Base-by-base conservation (phyloP, 2,797 vertebrate species). In the Propithecus deckenii region DNA sequence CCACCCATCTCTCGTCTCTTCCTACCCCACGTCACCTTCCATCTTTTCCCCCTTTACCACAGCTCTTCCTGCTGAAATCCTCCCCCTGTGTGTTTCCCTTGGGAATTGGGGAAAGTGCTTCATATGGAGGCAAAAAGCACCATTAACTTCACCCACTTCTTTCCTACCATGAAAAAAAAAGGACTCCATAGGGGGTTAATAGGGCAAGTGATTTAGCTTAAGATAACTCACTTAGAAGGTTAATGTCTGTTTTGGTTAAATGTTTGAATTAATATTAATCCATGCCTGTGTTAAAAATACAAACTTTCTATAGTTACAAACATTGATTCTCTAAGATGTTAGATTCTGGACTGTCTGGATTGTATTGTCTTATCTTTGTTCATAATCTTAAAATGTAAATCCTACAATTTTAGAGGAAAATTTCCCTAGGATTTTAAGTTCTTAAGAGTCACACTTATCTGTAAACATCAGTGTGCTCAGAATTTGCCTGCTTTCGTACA, bases 341-440 rank as follows among this genome's bases (percentile, higher is more conserved):
- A 71, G 28, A 8, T 32, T n/a, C 41, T 43, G 5, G 50, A 32
- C 75, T 76, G 0, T 65, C 65, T 61, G 46, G 63, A 86, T 67
- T 50, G 43, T 13, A 25, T 23, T 76, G 25, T 43, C 93, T 52
- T 67, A 15, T 65, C 94, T 95, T 75, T 86, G 7, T 67, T 88
- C 32, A 13, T n/a, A 59, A 38, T 78, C 48, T 90, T 91, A n/a
- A 84, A 71, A 14, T 76, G 17, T 52, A 57, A 89, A 30, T 83
- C 79, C 48, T 69, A 15, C n/a, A 30, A 0, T 69, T 85, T 81
- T 46, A 95, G 80, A 63, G 38, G 35, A 79, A n/a, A 38, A 13
- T 94, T 81, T 59, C 61, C 14, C 61, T 78, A 46, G 78, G 50
- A 25, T 63, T 86, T 74, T 63, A 59, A 91, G 80, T 76, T 80